These are phyloP conservation scores for Poecile atricapillus DNA, from an alignment of 2,113 vertebrate genomes.

Conservation along the genomic window DNA sequence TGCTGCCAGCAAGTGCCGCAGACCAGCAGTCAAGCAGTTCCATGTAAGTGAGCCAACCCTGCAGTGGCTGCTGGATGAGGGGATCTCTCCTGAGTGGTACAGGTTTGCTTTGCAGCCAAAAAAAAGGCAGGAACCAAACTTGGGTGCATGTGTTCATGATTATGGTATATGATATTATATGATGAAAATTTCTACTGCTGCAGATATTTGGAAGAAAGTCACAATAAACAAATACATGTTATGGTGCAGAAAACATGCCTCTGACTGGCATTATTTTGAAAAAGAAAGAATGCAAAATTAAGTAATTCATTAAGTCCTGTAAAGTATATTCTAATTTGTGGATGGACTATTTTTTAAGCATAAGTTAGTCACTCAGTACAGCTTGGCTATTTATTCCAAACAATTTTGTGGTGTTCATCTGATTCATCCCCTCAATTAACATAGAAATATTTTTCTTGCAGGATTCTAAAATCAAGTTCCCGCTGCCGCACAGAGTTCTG, in stretches of 20 bases:
- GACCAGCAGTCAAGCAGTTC: conserved; percentile 98
- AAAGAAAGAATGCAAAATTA: background rate
- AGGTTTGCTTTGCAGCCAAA: background rate
- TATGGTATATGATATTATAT: background rate
- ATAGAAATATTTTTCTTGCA: conserved; percentile 30
- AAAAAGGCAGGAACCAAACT: background rate
- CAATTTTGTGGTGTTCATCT: background rate
- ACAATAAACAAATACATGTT: fast-evolving
- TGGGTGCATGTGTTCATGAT: background rate
- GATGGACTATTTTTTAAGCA: background rate
- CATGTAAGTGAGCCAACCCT: conserved; percentile 79
- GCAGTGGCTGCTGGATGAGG: fast-evolving
- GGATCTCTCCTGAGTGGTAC: background rate
- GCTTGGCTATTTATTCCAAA: background rate
- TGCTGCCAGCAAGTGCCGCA: conserved; percentile 92
- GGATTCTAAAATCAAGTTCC: conserved; percentile 99
- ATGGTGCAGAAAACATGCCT: background rate
- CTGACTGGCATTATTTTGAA: background rate
- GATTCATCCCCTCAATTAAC: background rate
- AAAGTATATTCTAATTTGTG: background rate
- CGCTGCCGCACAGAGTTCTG: conserved; percentile 93
- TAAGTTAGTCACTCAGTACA: background rate
- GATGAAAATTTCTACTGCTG: background rate
- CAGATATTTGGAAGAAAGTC: background rate
- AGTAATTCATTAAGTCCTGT: background rate